Base-by-base conservation (phyloP, 2,797 vertebrate species). In the Phoeniculus purpureus region DNA sequence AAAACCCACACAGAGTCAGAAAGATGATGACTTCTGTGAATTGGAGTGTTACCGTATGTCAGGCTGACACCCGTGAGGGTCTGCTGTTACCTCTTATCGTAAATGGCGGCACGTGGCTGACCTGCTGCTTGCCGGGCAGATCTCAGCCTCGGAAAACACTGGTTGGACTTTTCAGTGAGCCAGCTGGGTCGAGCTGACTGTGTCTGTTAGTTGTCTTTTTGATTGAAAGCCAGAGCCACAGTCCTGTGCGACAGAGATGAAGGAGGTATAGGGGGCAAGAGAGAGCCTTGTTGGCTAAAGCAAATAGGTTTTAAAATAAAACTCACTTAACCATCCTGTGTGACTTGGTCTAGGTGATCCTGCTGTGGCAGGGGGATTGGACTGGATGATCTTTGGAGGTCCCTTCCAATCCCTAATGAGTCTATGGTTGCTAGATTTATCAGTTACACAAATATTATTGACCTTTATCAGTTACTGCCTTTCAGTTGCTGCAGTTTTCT, bases 1-100 rank as follows among this genome's bases (percentile, higher is more conserved):
- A 85, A 92, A 89, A 29, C 80, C 70, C 52, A 64, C 4, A 6
- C 7, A 40, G 29, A 85, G n/a, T 67, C 71, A 70, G 50, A 82
- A 62, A 85, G 64, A 13, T 0, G 1, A 6, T n/a, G 56, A 64
- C 40, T 94, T 92, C 85, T 92, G 82, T 71, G 93, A 95, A 81
- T 15, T 20, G 5, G 1, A 29, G 60, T 54, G 54, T 85, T 90
- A 90, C 85, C 15, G 14, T 3, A 19, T 26, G 32, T n/a, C 61
- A 85, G 64, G 64, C 70, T 51, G 62, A 32, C 79, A 85, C 73
- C 73, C 1, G 2, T 62, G 74, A 93, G 64, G 64, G 80, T 95
- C 74, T 3, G 0, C 60, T 1, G 4, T 15, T 64, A 60, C 51
- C 70, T 89, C 52, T 91, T 92, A 89, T 85, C 13, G 64, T 91